Percentiles rank a stretch among this genome's conserved stretches.
Conservation (phyloP, 2,113 vertebrate genomes). For the Machaerirhynchus nigripectus region DNA sequence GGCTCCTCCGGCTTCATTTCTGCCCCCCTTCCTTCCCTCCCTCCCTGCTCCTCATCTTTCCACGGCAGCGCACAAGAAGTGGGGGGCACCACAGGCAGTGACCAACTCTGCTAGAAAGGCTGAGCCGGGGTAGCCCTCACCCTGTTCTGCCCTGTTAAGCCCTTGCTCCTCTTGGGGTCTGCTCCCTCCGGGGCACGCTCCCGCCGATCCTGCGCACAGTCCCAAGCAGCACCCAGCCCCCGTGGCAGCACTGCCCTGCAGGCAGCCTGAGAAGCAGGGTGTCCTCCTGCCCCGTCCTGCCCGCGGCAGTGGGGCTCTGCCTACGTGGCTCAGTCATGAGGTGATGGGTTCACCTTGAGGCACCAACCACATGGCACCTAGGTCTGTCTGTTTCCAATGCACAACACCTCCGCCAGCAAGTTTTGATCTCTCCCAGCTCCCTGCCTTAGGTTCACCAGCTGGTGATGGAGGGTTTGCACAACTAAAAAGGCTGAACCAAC, state of each 20-base stretch:
- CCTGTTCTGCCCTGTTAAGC: neutral
- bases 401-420: neutral
- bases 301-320: neutral
- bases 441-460: slow-evolving; percentile 6
- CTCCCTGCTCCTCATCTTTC: neutral
- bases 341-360: neutral
- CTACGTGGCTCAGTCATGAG: neutral
- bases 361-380: neutral
- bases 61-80: neutral
- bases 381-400: neutral
- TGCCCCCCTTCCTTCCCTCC: neutral
- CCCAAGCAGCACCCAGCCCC: neutral
- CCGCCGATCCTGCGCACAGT: too few relatives aligned
- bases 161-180: neutral
- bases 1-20: neutral
- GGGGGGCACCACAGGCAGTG: neutral
- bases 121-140: neutral
- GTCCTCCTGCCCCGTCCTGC: neutral
- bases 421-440: neutral
- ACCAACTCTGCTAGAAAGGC: neutral
- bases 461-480: neutral
- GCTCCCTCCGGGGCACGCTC: neutral
- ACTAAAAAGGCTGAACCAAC: neutral
- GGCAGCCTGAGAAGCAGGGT: neutral
- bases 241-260: neutral